phyloP scores from a whole-genome alignment of 2,113 vertebrate species.

The Campylomormyrus numenius region DNA sequence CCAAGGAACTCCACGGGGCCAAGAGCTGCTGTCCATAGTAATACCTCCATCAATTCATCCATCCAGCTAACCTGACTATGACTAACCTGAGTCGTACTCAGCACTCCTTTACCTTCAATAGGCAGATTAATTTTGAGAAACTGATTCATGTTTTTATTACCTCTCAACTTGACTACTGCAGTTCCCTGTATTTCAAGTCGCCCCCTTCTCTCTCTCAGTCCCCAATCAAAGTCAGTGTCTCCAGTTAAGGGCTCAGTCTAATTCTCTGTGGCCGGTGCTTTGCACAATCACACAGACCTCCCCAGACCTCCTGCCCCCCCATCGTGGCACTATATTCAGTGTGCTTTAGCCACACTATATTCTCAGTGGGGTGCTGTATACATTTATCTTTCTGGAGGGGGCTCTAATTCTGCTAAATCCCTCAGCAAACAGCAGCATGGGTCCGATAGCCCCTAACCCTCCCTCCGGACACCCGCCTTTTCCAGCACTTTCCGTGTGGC shows the following conservation, averaged over 20 bases:
- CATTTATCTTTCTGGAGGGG: slow-evolving; percentile 23
- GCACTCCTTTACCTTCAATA: background rate
- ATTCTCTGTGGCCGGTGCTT: background rate
- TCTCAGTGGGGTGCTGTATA: slow-evolving; percentile 13
- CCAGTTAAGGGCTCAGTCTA: background rate
- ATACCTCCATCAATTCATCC: background rate
- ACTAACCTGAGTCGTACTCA: background rate
- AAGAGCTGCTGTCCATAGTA: background rate
- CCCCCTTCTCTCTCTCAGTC: background rate
- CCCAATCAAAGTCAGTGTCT: background rate
- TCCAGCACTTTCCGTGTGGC: slow-evolving; percentile 11
- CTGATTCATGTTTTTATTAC: background rate
- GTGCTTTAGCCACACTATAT: background rate
- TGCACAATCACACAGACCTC: background rate
- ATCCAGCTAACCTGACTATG: background rate
- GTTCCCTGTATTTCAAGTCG: background rate
- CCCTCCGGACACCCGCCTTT: background rate
- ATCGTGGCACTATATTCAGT: slow-evolving; percentile 11
- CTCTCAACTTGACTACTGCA: background rate
- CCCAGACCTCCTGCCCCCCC: background rate
- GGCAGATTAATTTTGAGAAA: background rate
- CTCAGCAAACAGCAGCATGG: background rate
- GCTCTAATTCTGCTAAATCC: slow-evolving; percentile 21
- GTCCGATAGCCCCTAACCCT: background rate
- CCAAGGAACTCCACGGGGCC: background rate